Conservation (phyloP, 30 jellyfish, hydroid and myxozoan species). For the Catostylus mosaicus region DNA sequence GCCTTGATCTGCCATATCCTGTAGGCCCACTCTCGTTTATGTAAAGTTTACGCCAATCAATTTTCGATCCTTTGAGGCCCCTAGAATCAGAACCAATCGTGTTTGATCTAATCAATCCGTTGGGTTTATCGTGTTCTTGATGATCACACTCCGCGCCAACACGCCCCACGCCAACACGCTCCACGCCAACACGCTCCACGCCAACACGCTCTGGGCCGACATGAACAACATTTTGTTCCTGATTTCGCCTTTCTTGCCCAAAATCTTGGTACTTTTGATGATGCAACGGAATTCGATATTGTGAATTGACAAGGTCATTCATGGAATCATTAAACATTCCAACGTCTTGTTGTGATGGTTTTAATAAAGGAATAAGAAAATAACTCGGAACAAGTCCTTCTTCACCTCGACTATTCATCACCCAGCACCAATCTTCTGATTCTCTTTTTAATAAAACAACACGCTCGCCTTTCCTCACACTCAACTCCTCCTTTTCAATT, state of each 20-base stretch:
- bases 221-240: no score
- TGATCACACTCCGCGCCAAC: background rate
- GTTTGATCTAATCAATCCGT: slow-evolving; percentile 19
- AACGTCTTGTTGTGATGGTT: slow-evolving; percentile 21
- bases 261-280: background rate
- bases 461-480: slow-evolving; percentile 60
- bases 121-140: background rate
- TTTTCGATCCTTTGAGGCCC: slow-evolving; percentile 1
- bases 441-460: slow-evolving; percentile 40
- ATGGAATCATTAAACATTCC: background rate
- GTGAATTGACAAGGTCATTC: background rate
- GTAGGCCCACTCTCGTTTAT: slow-evolving; percentile 21
- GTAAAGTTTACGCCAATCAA: slow-evolving; percentile 40
- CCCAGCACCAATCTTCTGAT: slow-evolving; percentile 71
- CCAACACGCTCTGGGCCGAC: background rate
- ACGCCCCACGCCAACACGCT: background rate
- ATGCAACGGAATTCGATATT: background rate
- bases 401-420: slow-evolving; percentile 41
- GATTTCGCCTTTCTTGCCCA: background rate
- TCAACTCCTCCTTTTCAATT: slow-evolving; percentile 32
- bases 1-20: background rate
- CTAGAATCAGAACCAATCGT: slow-evolving; percentile 18
- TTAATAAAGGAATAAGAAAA: slow-evolving; percentile 30
- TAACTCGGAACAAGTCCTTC: slow-evolving; percentile 58
- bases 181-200: background rate